Conservation (phyloP, 2,113 vertebrate genomes). For the Sphaerodactylus townsendi region DNA sequence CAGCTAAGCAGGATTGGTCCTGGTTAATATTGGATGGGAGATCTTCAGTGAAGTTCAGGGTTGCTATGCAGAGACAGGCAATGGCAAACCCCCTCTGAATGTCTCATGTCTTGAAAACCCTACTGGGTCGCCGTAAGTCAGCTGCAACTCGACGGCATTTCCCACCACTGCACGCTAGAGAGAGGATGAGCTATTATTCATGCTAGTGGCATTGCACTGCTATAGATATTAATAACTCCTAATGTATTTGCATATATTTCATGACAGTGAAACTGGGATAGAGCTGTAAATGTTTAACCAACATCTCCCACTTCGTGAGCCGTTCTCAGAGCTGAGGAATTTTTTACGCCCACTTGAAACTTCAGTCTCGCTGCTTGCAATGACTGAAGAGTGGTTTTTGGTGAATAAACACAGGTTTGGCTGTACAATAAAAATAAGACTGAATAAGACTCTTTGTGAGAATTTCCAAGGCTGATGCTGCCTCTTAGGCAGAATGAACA, state of each 20-base stretch:
- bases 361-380: slow-evolving; percentile 30
- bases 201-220: not conserved
- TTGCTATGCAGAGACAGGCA: too few relatives aligned
- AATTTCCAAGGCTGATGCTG: slow-evolving; percentile 16
- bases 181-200: not conserved
- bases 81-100: too few relatives aligned
- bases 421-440: not conserved
- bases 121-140: too few relatives aligned
- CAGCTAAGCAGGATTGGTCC: too few relatives aligned
- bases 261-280: not conserved
- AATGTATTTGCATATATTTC: not conserved
- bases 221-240: not conserved
- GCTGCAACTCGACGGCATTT: too few relatives aligned
- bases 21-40: too few relatives aligned
- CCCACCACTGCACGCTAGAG: too few relatives aligned
- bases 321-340: not conserved
- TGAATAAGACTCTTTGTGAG: slow-evolving; percentile 3
- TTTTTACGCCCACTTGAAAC: slow-evolving; percentile 12
- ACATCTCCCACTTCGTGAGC: not conserved
- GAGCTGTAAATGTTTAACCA: not conserved
- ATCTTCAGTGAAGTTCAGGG: too few relatives aligned
- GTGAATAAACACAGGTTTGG: slow-evolving; percentile 9
- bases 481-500: slow-evolving; percentile 16
- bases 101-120: too few relatives aligned
- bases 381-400: not conserved